Conservation (phyloP, 2,797 vertebrate genomes). For the Dendrocincla tyrannina region DNA sequence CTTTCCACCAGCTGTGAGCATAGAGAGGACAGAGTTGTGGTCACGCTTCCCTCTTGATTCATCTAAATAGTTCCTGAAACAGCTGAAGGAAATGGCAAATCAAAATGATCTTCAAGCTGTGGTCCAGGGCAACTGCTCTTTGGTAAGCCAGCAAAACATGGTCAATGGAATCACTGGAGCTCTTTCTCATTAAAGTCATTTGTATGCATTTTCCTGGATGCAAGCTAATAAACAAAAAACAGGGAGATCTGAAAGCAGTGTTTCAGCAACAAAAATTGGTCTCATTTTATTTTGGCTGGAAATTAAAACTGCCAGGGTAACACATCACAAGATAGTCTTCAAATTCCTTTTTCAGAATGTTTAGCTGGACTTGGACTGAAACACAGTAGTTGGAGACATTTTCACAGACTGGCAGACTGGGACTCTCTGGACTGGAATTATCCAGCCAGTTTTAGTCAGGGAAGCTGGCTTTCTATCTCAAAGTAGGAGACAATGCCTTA, state of each 20-base stretch:
- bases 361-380: background rate
- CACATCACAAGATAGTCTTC: background rate
- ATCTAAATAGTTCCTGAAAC: background rate
- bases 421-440: constrained; percentile 8
- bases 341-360: background rate
- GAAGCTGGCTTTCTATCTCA: constrained; percentile 35
- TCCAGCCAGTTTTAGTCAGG: background rate
- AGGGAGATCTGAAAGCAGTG: background rate
- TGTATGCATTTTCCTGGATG: background rate
- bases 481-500: constrained; percentile 53
- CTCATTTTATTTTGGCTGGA: background rate
- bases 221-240: background rate
- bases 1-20: background rate
- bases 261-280: background rate
- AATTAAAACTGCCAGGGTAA: background rate
- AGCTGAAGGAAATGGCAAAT: background rate
- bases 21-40: background rate
- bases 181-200: background rate
- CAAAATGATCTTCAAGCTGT: background rate
- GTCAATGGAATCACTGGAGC: background rate
- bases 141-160: background rate
- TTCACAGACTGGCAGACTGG: constrained; percentile 2
- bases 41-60: background rate
- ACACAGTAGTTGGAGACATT: constrained; percentile 33
- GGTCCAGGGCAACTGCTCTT: background rate